Percentiles rank a stretch among this genome's conserved stretches.
Conservation (phyloP, 2,888 invertebrate species). For the Hirtodrosophila histrioides region DNA sequence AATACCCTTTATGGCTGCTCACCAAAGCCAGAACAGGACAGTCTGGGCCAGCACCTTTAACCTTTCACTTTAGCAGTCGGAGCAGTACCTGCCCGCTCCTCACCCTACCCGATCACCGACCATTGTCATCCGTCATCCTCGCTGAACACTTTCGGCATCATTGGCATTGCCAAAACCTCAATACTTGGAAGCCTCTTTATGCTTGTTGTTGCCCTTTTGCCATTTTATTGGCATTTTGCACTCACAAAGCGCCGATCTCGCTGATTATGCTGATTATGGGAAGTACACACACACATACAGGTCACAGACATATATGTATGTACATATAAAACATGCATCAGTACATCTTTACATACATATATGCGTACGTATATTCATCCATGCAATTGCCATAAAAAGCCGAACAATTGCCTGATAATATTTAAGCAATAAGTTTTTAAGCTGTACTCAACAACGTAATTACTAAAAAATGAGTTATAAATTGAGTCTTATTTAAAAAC, state of each 20-base stretch:
- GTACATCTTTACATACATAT: too few species aligned
- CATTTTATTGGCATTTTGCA: conserved; percentile 70
- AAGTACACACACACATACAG: conserved; percentile 47
- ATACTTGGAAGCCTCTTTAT: conserved; percentile 59
- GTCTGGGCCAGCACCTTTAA: conserved; percentile 34
- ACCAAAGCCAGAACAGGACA: conserved; percentile 7
- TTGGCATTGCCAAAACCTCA: conserved; percentile 39
- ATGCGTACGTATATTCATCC: too few species aligned
- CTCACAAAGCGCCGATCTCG: conserved; percentile 78
- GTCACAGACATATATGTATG: not conserved
- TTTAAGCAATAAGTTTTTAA: not conserved
- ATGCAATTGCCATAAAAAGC: too few species aligned
- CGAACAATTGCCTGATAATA: too few species aligned
- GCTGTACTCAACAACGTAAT: not conserved
- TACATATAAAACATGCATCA: too few species aligned
- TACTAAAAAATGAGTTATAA: too few species aligned
- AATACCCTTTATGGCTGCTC: conserved; percentile 75
- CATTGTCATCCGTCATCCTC: conserved; percentile 34
- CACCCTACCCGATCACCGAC: conserved; percentile 33
- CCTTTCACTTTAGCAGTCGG: conserved; percentile 54
- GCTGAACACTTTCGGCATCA: conserved; percentile 68
- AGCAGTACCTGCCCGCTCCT: conserved; percentile 11
- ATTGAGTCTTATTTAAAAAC: too few species aligned
- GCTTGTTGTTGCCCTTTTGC: conserved; percentile 37
- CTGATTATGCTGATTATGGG: conserved; percentile 74